Conservation (phyloP, 2,113 vertebrate species). For the Macquaria ambigua region DNA sequence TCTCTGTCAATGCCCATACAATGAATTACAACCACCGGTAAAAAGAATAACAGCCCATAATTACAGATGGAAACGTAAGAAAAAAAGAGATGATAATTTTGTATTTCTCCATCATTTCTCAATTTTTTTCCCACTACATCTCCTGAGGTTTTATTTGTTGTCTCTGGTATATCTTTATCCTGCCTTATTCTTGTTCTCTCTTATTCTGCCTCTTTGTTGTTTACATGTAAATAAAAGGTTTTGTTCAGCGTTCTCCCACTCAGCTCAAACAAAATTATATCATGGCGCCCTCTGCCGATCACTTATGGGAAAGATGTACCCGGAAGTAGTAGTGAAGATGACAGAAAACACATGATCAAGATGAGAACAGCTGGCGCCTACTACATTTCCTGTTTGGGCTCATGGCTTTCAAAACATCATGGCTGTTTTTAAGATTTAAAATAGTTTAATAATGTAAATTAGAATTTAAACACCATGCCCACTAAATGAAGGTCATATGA, state of each 20-base stretch:
- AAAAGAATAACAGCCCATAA: neutral
- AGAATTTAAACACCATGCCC: neutral
- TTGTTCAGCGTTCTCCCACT: neutral
- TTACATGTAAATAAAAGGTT: neutral
- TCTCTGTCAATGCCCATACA: neutral
- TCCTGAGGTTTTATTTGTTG: neutral
- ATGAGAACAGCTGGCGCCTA: too few relatives aligned
- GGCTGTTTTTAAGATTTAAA: neutral
- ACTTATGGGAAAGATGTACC: neutral
- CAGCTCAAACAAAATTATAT: neutral
- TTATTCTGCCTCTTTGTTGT: neutral
- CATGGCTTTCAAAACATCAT: slow-evolving; percentile 18
- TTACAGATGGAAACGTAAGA: neutral
- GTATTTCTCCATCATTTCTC: too few relatives aligned
- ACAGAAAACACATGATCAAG: neutral
- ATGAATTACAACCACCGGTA: neutral
- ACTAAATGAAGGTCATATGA: neutral
- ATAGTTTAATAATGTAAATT: neutral
- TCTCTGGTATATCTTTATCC: neutral
- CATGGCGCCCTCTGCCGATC: slow-evolving; percentile 56
- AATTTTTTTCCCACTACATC: neutral
- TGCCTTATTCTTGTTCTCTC: neutral
- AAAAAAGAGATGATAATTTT: neutral
- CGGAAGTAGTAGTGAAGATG: slow-evolving; percentile 5
- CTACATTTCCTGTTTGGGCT: neutral